phyloP scores from a whole-genome alignment of 2,888 invertebrate genomes.

The Tupiocoris notatus region DNA sequence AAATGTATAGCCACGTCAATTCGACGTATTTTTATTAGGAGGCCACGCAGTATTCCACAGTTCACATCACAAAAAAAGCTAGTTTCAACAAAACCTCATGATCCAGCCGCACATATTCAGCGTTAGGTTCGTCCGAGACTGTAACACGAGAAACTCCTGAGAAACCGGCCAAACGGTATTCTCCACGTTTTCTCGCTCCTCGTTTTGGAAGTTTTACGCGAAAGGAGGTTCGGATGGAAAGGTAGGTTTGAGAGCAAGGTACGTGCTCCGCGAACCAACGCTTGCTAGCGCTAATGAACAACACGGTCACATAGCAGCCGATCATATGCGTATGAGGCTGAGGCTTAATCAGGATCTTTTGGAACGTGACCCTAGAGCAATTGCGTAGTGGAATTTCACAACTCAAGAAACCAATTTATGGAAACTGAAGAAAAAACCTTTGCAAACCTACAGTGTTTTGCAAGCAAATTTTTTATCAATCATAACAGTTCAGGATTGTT shows the following conservation, averaged over 20 bases:
- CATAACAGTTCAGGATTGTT: too few species aligned
- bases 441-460: too few species aligned
- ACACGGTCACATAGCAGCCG: neutral
- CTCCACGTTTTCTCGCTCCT: neutral
- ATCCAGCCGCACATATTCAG: too few species aligned
- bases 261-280: neutral
- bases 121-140: neutral
- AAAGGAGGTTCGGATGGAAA: neutral
- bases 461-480: too few species aligned
- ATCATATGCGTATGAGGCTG: neutral
- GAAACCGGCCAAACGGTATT: neutral
- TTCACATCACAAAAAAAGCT: too few species aligned
- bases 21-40: too few species aligned
- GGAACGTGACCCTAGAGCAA: neutral
- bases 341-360: neutral
- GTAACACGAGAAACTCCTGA: neutral
- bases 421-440: too few species aligned
- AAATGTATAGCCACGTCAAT: too few species aligned
- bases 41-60: too few species aligned
- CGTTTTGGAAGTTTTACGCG: neutral
- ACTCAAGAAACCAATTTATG: too few species aligned
- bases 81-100: too few species aligned
- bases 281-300: neutral
- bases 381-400: neutral
- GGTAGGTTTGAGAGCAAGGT: neutral